phyloP scores from a whole-genome alignment of 2,888 invertebrate genomes.

The Platycheirus rosarum region DNA sequence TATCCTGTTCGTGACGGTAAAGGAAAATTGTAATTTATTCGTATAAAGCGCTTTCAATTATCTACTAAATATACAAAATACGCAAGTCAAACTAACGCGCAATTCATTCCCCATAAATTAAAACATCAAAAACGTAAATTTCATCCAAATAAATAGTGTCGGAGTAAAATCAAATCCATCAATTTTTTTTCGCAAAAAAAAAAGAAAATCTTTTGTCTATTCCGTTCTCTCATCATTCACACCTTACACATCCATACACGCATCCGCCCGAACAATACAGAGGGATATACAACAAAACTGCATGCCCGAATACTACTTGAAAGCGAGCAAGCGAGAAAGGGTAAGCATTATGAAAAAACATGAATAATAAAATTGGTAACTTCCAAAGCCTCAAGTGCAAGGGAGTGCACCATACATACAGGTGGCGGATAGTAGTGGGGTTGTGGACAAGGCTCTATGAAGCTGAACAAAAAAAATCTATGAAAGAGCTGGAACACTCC shows the following conservation, averaged over 20 bases:
- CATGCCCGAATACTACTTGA: slow-evolving; percentile 43
- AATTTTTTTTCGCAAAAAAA: slow-evolving; percentile 60
- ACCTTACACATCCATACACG: slow-evolving; percentile 47
- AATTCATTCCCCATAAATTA: slow-evolving; percentile 47
- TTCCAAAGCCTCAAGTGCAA: slow-evolving; percentile 40
- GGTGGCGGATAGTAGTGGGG: background rate
- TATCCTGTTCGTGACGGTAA: slow-evolving; percentile 75
- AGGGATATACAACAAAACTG: slow-evolving; percentile 63
- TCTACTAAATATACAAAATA: slow-evolving; percentile 42
- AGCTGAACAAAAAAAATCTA: slow-evolving; percentile 20
- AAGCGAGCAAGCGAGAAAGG: slow-evolving; percentile 64
- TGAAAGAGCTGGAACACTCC: slow-evolving; percentile 47
- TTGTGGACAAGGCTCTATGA: slow-evolving; percentile 13
- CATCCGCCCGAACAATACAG: slow-evolving; percentile 43
- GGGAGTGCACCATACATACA: slow-evolving; percentile 51
- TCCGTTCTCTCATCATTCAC: slow-evolving; percentile 72
- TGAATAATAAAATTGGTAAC: slow-evolving; percentile 40
- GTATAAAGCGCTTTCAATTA: slow-evolving; percentile 65
- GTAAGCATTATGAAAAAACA: slow-evolving; percentile 52
- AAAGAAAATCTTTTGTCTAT: slow-evolving; percentile 73
- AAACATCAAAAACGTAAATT: slow-evolving; percentile 44
- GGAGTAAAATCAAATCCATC: slow-evolving; percentile 53
- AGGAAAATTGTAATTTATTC: slow-evolving; percentile 71
- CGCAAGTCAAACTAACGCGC: slow-evolving; percentile 53
- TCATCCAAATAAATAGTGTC: slow-evolving; percentile 59